Evolutionary conservation across 1,140 invertebrate genomes (phyloP), one percentile per base, ranked within the genome.

Genomic region (Drosophila pseudoananassae): DNA sequence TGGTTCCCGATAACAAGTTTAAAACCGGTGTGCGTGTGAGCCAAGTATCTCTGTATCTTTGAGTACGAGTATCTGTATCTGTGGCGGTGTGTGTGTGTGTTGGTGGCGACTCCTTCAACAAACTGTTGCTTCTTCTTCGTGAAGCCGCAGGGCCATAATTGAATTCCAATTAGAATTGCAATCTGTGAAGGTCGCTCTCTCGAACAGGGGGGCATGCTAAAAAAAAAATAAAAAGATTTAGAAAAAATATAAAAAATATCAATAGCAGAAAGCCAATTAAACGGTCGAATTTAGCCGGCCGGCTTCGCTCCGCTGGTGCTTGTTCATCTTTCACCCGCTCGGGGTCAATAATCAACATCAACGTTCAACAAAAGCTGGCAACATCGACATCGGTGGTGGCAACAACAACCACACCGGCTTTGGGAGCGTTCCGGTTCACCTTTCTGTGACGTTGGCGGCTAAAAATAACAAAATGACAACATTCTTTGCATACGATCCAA

Each of bases 1-100:
- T 38, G 77, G 76, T 71, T 87, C 78, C 78, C 78, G 78, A 87
- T 87, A 87, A 87, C 82, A 88, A 87, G 82, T 87, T 87, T 76
- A 82, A 46, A 46, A 87, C 82, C 82, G 82, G 82, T 85, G 43
- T 46, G 43, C 75, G 81, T 87, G 81, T 81, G 68, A 70, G 81
- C 79, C 45, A 59, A 58, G 61, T 81, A 57, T 59, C 53, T 56
- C 31, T 79, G 53, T 55, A 65, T 60, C 40, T 76, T 46, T 14
- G 43, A 20, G 43, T 46, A 17, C 43, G 43, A 46, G 43, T 46
- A 46, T 46, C 43, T 46, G 43, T 9, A 43, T 14, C 40, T 55
- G 56, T 61, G 14, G n/a, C n/a, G n/a, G n/a, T 38, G 47, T 64
- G 38, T 54, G 53, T 66, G 50, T 43, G 38, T 52, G 40, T 60